Base-by-base conservation (phyloP, 1,140 invertebrate genomes). In the Sesamia nonagrioides region DNA sequence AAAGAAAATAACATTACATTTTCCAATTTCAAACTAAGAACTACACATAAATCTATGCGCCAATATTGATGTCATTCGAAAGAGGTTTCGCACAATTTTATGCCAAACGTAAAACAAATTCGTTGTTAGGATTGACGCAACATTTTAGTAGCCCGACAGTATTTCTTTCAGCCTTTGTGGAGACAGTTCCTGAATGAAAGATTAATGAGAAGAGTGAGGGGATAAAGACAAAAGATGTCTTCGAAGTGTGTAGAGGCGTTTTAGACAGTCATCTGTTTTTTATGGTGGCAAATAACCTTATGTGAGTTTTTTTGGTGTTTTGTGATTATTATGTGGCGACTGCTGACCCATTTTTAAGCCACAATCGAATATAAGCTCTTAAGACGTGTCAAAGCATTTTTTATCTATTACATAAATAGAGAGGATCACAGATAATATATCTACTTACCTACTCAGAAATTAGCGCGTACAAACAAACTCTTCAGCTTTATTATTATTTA, bases 121-220 rank as follows among this genome's bases (percentile, higher is more conserved):
- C 68, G 68, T 71, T 71, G 6, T 15, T 69, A 6, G 15, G 13
- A 52, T 33, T 6, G 48, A 54, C 7, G 48, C 68, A 5, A 71
- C 68, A 71, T 82, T 79, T 82, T 79, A 79, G 75, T 42, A 54
- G 48, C 69, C n/a, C 58, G 13, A 50, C 33, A 11, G 40, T 74
- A 72, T 77, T 79, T 76, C 76, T 79, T 79, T 76, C 68, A 42
- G 40, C 68, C 52, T 54, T 68, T 69, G 52, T 63, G 77, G 63
- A 79, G 81, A 82, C 81, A 77, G 68, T 45, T 52, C 50, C 9
- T 71, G 72, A 78, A 78, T 82, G 73, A 82, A 82, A 82, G 81
- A 82, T 82, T 82, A 82, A 82, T 82, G 81, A 79, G 80, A 61
- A 50, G 76, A 78, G 66, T 60, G 77, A 79, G 58, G 73, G 58